Evolutionary conservation across 2,888 invertebrate species (phyloP), one percentile per base, ranked within the genome.

Genomic region (Megaustenia siamemsis): DNA sequence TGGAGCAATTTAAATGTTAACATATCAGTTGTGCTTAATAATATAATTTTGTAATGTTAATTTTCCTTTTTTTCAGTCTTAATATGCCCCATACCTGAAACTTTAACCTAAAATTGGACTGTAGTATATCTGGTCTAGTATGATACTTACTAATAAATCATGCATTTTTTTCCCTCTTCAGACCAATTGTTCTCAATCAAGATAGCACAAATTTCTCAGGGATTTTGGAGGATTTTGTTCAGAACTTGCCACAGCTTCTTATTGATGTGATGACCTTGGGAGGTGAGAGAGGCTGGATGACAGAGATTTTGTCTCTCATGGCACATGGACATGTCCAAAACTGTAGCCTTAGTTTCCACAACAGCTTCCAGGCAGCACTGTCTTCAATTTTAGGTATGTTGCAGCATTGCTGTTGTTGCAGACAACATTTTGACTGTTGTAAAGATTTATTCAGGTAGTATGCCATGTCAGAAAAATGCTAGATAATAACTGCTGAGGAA

Each of bases 221-320:
- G 40, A 40, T 78, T 8, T 45, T 84, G 32, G 56, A 69, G 1
- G 38, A 40, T 5, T 84, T 84, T 35, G 40, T 77, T 38, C 28
- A 60, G 28, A 73, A 60, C 32, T 21, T 84, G 53, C 84, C 84
- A 28, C 28, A 32, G 10, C 75, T 84, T 24, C 49, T 80, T 1
- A 35, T 73, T 8, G 40, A 73, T 75, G 78, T 80, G 18, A n/a
- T 32, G 1, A 45, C 24, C 43, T 38, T 38, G 18, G 35, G 40
- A 45, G 43, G 38, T 12, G 21, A 84, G 10, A 43, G 2, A 32
- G 35, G 1, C 21, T 84, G 79, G 78, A 28, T 45, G 3, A 10
- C 60, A 53, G 66, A 78, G n/a, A 76, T 84, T 15, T 71, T 84
- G 28, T 71, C 38, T 21, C 40, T 84, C 4, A 49, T 84, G 78